Conservation (phyloP, 2,797 vertebrate species). For the Leuciscus waleckii region DNA sequence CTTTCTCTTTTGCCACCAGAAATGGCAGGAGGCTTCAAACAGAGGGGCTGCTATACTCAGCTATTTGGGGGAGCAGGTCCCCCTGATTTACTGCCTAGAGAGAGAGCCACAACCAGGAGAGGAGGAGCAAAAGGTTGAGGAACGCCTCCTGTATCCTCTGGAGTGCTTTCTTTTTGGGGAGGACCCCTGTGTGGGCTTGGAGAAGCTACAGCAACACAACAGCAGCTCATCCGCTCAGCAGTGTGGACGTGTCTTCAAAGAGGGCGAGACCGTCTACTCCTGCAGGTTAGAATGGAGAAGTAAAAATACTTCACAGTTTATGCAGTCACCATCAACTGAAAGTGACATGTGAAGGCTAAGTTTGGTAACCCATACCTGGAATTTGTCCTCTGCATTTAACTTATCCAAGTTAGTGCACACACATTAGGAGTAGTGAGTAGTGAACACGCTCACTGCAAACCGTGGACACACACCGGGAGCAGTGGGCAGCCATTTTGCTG, state of each 20-base stretch:
- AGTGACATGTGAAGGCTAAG: too few species aligned
- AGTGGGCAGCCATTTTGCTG: too few species aligned
- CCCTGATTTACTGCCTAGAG: conserved; percentile 86
- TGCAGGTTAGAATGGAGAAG: conserved; percentile 88
- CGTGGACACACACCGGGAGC: too few species aligned
- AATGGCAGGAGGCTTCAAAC: conserved; percentile 86
- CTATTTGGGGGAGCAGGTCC: conserved; percentile 89
- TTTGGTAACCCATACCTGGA: too few species aligned
- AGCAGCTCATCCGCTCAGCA: conserved; percentile 82
- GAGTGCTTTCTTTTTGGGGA: conserved; percentile 93
- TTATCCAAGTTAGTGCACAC: too few species aligned
- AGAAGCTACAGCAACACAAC: conserved; percentile 87
- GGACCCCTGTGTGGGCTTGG: conserved; percentile 86
- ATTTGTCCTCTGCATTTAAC: too few species aligned
- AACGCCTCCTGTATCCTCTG: conserved; percentile 83
- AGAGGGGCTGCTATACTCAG: conserved; percentile 80
- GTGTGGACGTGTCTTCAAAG: conserved; percentile 97
- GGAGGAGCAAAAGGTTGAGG: conserved; percentile 85
- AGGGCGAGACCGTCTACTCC: conserved; percentile 97
- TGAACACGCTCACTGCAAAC: too few species aligned
- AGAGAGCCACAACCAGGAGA: conserved; percentile 84
- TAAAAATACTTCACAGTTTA: not conserved
- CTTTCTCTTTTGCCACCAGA: conserved; percentile 73
- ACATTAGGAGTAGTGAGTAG: too few species aligned
- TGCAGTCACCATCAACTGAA: not conserved